phyloP scores from a whole-genome alignment of 2,797 vertebrate species.

The Lepilemur ruficaudatus region DNA sequence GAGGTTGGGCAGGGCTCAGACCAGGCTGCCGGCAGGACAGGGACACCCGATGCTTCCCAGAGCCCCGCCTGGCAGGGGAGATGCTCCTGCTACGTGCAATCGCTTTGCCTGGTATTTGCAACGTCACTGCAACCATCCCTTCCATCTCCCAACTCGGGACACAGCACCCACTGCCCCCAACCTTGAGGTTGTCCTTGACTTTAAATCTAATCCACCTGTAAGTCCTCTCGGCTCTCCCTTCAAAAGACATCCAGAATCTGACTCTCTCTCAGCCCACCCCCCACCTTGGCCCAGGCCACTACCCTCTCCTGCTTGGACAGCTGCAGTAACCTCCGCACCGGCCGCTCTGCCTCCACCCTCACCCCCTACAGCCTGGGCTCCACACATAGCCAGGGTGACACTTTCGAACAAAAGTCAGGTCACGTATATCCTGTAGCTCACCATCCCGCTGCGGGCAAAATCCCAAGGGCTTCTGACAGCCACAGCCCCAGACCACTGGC shows the following conservation, averaged over 20 bases:
- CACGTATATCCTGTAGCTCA: neutral
- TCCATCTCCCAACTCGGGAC: neutral
- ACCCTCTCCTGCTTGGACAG: neutral
- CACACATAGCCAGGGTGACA: fast-evolving
- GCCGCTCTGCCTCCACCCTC: neutral
- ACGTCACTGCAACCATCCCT: neutral
- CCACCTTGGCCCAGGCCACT: neutral
- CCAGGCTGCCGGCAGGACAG: neutral
- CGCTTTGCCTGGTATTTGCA: neutral
- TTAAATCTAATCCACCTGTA: neutral
- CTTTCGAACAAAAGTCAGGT: neutral
- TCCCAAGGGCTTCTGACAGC: neutral
- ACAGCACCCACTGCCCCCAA: neutral
- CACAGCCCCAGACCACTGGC: neutral
- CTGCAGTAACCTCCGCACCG: neutral
- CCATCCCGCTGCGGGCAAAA: neutral
- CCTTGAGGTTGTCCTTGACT: neutral
- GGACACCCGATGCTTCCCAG: neutral
- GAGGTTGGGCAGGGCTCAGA: neutral
- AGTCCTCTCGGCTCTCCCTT: neutral
- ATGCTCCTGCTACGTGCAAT: fast-evolving
- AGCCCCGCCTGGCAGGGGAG: neutral
- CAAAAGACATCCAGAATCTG: neutral
- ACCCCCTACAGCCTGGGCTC: neutral
- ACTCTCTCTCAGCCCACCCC: neutral